Base-by-base conservation (phyloP, 2,113 vertebrate species). In the Probosciger aterrimus region DNA sequence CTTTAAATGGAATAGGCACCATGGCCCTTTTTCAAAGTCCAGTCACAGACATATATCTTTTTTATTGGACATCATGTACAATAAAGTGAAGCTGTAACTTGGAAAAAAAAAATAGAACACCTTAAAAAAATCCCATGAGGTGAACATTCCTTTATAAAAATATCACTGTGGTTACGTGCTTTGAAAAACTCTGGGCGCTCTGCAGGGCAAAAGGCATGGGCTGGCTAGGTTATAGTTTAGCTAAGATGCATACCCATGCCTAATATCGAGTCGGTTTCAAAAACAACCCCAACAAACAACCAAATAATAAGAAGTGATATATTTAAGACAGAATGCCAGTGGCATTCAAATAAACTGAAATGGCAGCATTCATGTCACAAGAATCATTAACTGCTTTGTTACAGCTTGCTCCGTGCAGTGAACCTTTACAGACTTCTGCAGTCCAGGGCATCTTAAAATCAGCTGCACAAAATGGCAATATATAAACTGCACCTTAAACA, bases 51-150 rank as follows among this genome's bases (percentile, higher is more conserved):
- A 98, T 98, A 98, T 89, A 98, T 98, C 98, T 98, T 98, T 96
- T 98, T 98, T 98, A 98, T 98, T 98, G 97, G 98, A 98, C 97
- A 98, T 95, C 76, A 71, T 96, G 92, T 98, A 97, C 97, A 98
- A 98, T 98, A 97, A 97, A 98, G 95, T 74, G 71, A 97, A 96
- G 96, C 97, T 94, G 92, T 97, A 98, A 98, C 96, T 97, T 96
- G 90, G 70, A 76, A 85, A 94, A 92, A 85, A 91, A 95, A 94
- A 96, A 96, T 93, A 97, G 82, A 97, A 97, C 97, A 98, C 97
- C 95, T 97, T 97, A 92, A 97, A 96, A 96, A 96, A 97, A 92
- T 83, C 82, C 95, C 88, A 91, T 94, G 96, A 97, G 96, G 91
- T 97, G 95, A 94, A 96, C 97, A 97, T 98, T 98, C 98, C 94